Evolutionary conservation across 2,113 vertebrate genomes (phyloP), one percentile per base, ranked within the genome.

Genomic region (Lanius collurio): DNA sequence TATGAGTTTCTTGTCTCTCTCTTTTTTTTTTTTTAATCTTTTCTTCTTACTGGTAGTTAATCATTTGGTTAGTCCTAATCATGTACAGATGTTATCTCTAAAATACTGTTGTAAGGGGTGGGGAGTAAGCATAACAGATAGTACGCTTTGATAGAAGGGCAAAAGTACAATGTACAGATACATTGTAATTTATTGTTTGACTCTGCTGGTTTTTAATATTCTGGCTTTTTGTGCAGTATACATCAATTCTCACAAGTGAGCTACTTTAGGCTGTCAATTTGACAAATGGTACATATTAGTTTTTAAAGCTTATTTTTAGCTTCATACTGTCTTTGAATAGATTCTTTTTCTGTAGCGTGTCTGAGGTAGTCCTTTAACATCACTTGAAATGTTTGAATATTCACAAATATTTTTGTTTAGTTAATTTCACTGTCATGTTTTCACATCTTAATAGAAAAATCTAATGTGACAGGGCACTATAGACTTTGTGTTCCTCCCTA

Each of bases 241-340:
- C 79, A 77, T 91, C 85, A 88, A 62, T 79, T 12, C 24, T 77
- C 18, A 44, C 94, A 74, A 94, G 55, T 55, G 63, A 94, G 55
- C 59, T 82, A 62, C 84, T 89, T 85, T 21, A 76, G 78, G 46
- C 78, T 95, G 91, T 89, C 90, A 90, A 2, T 77, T 91, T 93
- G 93, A 95, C 84, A 95, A 97, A 95, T 95, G 59, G 69, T 90
- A 6, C 53, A 17, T 85, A 93, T 92, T 70, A 87, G 78, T 83
- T 95, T 87, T 88, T 95, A 80, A 85, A 90, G 67, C 55, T 80
- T 93, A 62, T 68, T 93, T 87, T 39, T 93, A 63, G 59, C 82
- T 91, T 95, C 24, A 20, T 83, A 23, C n/a, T 42, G 37, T 69
- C 74, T 83, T 71, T 47, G 70, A 90, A 77, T 79, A n/a, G 62